phyloP scores from a whole-genome alignment of 1,140 invertebrate genomes.

The Tetranychus cinnabarinus region DNA sequence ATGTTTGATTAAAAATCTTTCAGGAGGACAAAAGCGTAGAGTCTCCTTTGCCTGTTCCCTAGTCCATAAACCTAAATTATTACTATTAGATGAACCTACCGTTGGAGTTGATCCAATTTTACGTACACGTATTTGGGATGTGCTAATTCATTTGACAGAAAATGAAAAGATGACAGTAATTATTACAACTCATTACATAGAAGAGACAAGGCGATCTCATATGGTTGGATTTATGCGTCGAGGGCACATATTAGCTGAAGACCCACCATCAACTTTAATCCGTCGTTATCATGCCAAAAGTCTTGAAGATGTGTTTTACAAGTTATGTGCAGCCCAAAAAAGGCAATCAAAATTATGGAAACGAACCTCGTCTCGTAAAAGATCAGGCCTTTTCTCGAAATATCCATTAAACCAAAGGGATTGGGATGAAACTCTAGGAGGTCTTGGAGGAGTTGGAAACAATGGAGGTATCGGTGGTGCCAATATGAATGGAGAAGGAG shows the following conservation, averaged over 20 bases:
- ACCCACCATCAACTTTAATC: slow-evolving; percentile 58
- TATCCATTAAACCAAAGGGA: neutral
- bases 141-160: slow-evolving; percentile 54
- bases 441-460: neutral
- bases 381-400: neutral
- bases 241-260: slow-evolving; percentile 41
- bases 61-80: slow-evolving; percentile 69
- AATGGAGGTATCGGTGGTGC: neutral
- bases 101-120: slow-evolving; percentile 72
- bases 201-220: slow-evolving; percentile 20
- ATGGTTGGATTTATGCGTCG: slow-evolving; percentile 26
- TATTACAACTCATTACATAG: slow-evolving; percentile 25
- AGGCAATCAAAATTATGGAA: slow-evolving; percentile 1
- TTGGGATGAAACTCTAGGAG: neutral
- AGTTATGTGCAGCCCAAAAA: slow-evolving; percentile 34
- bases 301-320: slow-evolving; percentile 72
- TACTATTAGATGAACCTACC: slow-evolving; percentile 83
- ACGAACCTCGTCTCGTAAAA: neutral
- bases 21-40: slow-evolving; percentile 72
- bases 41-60: slow-evolving; percentile 77
- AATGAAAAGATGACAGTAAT: slow-evolving; percentile 28
- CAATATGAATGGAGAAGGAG: neutral
- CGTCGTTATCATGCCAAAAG: slow-evolving; percentile 53
- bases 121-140: slow-evolving; percentile 40
- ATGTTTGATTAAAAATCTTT: slow-evolving; percentile 20